Evolutionary conservation across 2,113 vertebrate genomes (phyloP).

Genomic region (Nycticorax nycticorax): DNA sequence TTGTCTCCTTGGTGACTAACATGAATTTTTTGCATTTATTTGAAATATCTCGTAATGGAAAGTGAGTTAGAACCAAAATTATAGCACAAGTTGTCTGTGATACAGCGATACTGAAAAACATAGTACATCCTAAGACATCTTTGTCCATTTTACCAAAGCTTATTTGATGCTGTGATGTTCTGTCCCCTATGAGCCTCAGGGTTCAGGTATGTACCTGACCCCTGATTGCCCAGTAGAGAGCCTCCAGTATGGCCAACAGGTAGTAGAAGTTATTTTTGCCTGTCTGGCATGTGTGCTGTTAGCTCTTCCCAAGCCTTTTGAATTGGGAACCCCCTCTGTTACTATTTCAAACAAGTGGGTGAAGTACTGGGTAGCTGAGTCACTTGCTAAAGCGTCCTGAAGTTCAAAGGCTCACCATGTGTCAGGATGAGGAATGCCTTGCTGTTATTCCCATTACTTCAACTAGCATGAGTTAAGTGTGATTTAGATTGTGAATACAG

Average conservation of each 20-base stretch:
- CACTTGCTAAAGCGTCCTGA: neutral
- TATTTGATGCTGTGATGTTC: neutral
- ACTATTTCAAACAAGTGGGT: rapidly evolving
- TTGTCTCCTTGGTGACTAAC: neutral
- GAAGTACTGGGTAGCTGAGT: neutral
- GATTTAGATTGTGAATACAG: neutral
- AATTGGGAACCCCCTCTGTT: neutral
- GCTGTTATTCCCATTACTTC: neutral
- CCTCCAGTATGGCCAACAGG: neutral
- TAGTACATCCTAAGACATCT: neutral
- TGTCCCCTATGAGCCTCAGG: neutral
- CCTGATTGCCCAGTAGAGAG: neutral
- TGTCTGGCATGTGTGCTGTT: neutral
- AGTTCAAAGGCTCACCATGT: rapidly evolving
- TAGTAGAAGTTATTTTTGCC: neutral
- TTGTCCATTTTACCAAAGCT: neutral
- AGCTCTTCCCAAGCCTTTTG: neutral
- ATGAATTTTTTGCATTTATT: neutral
- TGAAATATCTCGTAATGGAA: neutral
- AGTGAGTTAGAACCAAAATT: neutral
- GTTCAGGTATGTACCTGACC: neutral
- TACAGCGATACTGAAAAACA: neutral
- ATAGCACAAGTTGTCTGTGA: neutral
- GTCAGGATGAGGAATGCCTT: neutral
- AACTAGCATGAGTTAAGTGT: neutral